phyloP scores from a whole-genome alignment of 2,113 vertebrate species.

The Pteronura brasiliensis region DNA sequence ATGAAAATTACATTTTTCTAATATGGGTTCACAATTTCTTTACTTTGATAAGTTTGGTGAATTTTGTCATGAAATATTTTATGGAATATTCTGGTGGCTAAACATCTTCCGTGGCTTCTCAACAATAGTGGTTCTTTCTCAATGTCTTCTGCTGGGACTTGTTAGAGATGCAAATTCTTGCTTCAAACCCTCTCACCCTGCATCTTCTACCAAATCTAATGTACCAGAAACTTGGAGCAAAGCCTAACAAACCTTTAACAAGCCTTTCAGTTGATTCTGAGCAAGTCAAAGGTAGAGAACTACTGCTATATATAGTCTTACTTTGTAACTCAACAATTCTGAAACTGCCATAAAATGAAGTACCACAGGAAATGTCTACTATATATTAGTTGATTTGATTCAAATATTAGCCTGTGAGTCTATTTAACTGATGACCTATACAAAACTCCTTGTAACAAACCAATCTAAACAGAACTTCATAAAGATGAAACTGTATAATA shows the following conservation, averaged over 20 bases:
- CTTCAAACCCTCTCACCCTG: fast-evolving
- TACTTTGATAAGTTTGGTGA: background rate
- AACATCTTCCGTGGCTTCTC: background rate
- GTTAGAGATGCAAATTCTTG: background rate
- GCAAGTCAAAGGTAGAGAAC: background rate
- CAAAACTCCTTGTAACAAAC: background rate
- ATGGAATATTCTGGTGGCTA: background rate
- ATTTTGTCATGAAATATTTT: background rate
- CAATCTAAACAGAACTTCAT: background rate
- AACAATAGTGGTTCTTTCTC: background rate
- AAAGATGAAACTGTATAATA: background rate
- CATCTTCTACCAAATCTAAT: background rate
- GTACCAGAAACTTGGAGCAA: background rate
- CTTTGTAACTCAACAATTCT: background rate
- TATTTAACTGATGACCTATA: background rate
- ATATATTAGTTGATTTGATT: background rate
- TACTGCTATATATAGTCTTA: background rate
- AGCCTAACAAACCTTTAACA: background rate
- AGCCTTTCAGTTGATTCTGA: background rate
- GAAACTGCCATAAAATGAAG: background rate
- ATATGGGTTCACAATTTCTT: background rate
- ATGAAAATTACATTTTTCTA: background rate
- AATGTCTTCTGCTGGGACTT: background rate
- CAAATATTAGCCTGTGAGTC: background rate
- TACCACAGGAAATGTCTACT: background rate